Conservation (phyloP, 37 sponge, comb jelly and placozoan species). For the Aphrocallistes beatrix region DNA sequence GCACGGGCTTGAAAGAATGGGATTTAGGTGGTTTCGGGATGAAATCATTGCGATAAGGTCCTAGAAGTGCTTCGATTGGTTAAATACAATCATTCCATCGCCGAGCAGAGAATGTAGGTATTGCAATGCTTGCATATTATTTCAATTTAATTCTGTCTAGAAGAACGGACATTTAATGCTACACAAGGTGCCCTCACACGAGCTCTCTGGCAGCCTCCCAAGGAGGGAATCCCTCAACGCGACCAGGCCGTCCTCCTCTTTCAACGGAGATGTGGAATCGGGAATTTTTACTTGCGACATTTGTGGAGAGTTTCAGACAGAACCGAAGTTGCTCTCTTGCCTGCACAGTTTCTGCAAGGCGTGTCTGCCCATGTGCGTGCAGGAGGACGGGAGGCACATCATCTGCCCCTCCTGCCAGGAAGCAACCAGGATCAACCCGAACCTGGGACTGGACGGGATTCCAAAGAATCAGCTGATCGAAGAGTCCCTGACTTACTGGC, state of each 20-base stretch:
- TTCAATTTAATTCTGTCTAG: neutral
- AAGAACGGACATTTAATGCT: neutral
- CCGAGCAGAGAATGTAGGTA: no score
- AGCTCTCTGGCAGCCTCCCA: neutral
- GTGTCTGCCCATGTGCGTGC: neutral
- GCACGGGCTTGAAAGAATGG: no score
- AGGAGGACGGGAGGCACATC: neutral
- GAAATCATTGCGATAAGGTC: no score
- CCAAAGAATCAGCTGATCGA: neutral
- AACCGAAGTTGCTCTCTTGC: neutral
- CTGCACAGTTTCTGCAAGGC: constrained; percentile 15
- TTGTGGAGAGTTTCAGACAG: neutral
- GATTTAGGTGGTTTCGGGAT: no score
- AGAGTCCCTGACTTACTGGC: neutral
- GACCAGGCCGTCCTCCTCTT: neutral
- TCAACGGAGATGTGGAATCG: neutral
- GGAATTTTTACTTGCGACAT: neutral
- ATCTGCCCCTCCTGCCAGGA: neutral
- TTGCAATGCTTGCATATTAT: neutral
- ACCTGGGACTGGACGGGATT: constrained; percentile 5
- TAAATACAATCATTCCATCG: no score
- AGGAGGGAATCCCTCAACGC: neutral
- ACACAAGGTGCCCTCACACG: neutral
- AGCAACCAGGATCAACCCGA: neutral
- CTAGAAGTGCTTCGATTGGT: no score